phyloP scores from a whole-genome alignment of 2,113 vertebrate species.

The Cololabis saira region DNA sequence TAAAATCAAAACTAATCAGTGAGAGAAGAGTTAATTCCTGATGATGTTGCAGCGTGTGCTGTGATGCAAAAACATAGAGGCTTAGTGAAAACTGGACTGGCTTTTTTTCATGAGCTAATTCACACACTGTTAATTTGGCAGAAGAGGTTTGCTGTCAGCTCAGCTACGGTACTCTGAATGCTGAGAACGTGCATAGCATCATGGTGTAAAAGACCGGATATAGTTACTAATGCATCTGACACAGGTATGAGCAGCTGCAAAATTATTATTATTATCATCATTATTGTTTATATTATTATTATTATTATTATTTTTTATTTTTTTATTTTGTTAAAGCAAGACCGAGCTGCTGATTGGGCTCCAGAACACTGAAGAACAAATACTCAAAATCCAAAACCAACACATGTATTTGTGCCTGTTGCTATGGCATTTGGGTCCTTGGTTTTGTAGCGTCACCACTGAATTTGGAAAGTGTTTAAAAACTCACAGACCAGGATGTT shows the following conservation, averaged over 20 bases:
- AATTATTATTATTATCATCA: conserved; percentile 17
- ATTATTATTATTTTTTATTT: conserved; percentile 24
- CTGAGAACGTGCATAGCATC: conserved; percentile 27
- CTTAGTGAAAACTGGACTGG: conserved; percentile 27
- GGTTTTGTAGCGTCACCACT: conserved; percentile 46
- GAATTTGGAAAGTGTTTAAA: conserved; percentile 42
- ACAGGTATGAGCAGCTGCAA: conserved; percentile 11
- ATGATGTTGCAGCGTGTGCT: conserved; percentile 35
- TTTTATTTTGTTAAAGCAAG: conserved; percentile 35
- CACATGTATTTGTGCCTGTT: conserved; percentile 62
- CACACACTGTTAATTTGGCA: conserved; percentile 49
- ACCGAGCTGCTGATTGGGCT: conserved; percentile 33
- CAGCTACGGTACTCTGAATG: conserved; percentile 26
- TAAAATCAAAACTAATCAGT: not conserved
- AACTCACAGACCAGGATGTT: not conserved
- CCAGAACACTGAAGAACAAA: conserved; percentile 46
- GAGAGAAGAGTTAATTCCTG: conserved; percentile 1
- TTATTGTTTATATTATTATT: conserved; percentile 21
- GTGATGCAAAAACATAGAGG: conserved; percentile 22
- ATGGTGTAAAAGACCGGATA: conserved; percentile 48
- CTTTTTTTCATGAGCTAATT: conserved; percentile 27
- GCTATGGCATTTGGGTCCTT: conserved; percentile 70
- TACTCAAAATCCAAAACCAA: conserved; percentile 26
- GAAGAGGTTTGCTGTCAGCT: conserved; percentile 31
- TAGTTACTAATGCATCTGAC: conserved; percentile 26